These are phyloP conservation scores for Agrotis puta DNA, from an alignment of 2,888 invertebrate species.

Conservation along the genomic window DNA sequence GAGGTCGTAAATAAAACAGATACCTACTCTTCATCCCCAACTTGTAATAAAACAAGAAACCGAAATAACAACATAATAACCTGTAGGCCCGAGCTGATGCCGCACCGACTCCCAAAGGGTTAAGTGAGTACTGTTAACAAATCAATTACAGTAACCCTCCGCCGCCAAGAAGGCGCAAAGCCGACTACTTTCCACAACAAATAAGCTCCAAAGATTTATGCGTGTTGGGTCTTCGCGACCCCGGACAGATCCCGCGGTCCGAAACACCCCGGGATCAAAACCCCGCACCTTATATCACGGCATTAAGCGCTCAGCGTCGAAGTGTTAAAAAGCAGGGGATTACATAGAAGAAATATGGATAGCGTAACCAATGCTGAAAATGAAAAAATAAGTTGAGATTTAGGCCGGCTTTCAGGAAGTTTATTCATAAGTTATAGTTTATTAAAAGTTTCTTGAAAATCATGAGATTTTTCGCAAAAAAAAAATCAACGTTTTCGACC, in stretches of 20 bases:
- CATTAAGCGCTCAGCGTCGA: constrained; percentile 69
- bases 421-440: constrained; percentile 25
- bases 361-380: constrained; percentile 20
- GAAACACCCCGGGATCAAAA: constrained; percentile 68
- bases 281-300: constrained; percentile 75
- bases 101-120: constrained; percentile 56
- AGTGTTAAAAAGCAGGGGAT: constrained; percentile 57
- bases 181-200: constrained; percentile 75
- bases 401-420: constrained; percentile 6
- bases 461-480: neutral
- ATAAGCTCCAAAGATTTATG: constrained; percentile 77
- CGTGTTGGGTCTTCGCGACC: constrained; percentile 62
- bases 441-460: constrained; percentile 7
- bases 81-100: constrained; percentile 24
- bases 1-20: constrained; percentile 7
- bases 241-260: constrained; percentile 57
- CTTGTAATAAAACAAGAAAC: constrained; percentile 30
- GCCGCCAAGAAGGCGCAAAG: constrained; percentile 48
- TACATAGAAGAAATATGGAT: constrained; percentile 45
- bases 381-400: constrained; percentile 46
- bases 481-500: neutral
- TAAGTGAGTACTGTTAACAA: constrained; percentile 68
- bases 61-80: constrained; percentile 47
- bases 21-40: neutral
- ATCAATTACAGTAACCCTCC: constrained; percentile 68